These are phyloP conservation scores for Pyrocoelia pectoralis DNA, from an alignment of 2,888 invertebrate genomes.

Conservation along the genomic window DNA sequence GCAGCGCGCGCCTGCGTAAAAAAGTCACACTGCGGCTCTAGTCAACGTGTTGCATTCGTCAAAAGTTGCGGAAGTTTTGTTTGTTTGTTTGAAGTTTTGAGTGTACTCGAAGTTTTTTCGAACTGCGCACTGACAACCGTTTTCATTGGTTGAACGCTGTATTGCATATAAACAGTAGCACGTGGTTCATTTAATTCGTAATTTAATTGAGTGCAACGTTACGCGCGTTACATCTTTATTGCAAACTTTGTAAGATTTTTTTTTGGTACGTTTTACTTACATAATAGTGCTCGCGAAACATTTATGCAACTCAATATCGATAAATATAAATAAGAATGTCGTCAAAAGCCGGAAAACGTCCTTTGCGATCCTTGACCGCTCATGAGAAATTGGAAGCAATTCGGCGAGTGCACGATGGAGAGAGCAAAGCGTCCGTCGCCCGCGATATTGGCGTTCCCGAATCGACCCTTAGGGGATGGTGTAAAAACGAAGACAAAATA, in stretches of 20 bases:
- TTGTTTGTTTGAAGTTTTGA: slow-evolving; percentile 47
- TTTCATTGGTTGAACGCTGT: slow-evolving; percentile 47
- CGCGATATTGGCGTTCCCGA: slow-evolving; percentile 87
- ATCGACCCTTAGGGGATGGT: slow-evolving; percentile 87
- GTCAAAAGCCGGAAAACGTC: slow-evolving; percentile 78
- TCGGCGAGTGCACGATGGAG: slow-evolving; percentile 82
- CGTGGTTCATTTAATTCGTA: slow-evolving; percentile 41
- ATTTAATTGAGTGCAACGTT: not conserved
- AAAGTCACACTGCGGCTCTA: slow-evolving; percentile 34
- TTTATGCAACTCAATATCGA: slow-evolving; percentile 46
- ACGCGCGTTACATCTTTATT: not conserved
- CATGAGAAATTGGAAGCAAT: slow-evolving; percentile 84
- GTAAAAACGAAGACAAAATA: slow-evolving; percentile 83
- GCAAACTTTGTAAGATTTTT: not conserved
- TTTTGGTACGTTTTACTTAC: slow-evolving; percentile 4
- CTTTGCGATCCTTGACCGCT: slow-evolving; percentile 78
- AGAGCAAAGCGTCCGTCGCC: slow-evolving; percentile 86
- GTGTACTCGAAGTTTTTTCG: slow-evolving; percentile 51
- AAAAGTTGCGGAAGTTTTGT: slow-evolving; percentile 50
- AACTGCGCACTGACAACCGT: slow-evolving; percentile 51
- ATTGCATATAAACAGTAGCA: slow-evolving; percentile 48
- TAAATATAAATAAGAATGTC: slow-evolving; percentile 61
- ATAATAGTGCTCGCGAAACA: slow-evolving; percentile 1
- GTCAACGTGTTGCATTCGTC: slow-evolving; percentile 48
- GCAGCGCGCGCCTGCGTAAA: slow-evolving; percentile 43